phyloP scores from a whole-genome alignment of 2,113 vertebrate species.

The Oryzias melastigma region DNA sequence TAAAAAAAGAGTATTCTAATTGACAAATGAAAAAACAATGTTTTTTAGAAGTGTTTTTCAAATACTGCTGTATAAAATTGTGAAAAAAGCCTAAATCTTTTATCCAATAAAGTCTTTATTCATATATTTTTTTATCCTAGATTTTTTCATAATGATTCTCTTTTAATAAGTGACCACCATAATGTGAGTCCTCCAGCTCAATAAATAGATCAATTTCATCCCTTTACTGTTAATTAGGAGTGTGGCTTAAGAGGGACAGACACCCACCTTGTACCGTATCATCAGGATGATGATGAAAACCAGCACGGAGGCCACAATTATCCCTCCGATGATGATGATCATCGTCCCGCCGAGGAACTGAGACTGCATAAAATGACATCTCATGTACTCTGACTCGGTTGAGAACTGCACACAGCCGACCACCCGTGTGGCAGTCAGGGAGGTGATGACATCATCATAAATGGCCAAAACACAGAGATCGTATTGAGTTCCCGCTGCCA shows the following conservation, averaged over 20 bases:
- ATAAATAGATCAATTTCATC: slow-evolving; percentile 11
- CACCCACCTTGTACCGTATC: slow-evolving; percentile 95
- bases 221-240: not conserved
- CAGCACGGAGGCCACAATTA: slow-evolving; percentile 96
- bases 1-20: too few relatives aligned
- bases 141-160: not conserved
- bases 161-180: not conserved
- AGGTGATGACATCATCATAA: slow-evolving; percentile 95
- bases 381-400: slow-evolving; percentile 95
- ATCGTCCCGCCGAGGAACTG: slow-evolving; percentile 99
- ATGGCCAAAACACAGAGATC: slow-evolving; percentile 97
- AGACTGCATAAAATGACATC: slow-evolving; percentile 98
- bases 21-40: too few relatives aligned
- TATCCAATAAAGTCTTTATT: too few relatives aligned
- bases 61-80: too few relatives aligned
- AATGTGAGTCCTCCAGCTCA: not conserved
- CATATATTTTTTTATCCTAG: too few relatives aligned
- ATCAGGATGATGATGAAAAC: slow-evolving; percentile 99
- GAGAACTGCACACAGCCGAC: slow-evolving; percentile 96
- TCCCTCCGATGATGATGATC: slow-evolving; percentile 99
- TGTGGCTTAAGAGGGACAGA: slow-evolving; percentile 5
- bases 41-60: too few relatives aligned
- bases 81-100: too few relatives aligned
- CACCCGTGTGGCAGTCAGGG: slow-evolving; percentile 93
- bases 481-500: slow-evolving; percentile 91